Conservation (phyloP, 2,113 vertebrate species). For the Egretta garzetta region DNA sequence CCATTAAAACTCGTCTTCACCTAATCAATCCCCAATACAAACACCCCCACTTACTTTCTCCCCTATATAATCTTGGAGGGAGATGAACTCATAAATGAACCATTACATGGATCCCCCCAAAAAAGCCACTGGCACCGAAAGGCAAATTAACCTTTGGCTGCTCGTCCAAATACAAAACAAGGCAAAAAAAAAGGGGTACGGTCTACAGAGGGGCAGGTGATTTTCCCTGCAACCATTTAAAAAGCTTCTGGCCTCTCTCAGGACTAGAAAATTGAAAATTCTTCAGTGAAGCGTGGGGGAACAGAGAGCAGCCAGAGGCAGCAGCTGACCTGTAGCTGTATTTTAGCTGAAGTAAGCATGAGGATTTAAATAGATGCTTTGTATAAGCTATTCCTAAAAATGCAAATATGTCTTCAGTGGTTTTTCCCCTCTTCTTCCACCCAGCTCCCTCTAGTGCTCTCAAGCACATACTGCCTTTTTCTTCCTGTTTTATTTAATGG, state of each 20-base stretch:
- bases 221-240: not conserved
- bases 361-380: conserved; percentile 9
- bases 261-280: not conserved
- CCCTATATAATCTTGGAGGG: accelerated
- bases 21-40: not conserved
- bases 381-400: not conserved
- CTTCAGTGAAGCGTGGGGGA: not conserved
- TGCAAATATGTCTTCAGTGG: not conserved
- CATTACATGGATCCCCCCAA: not conserved
- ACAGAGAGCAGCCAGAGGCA: not conserved
- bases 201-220: accelerated
- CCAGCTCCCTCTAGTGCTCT: conserved; percentile 53
- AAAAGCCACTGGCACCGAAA: not conserved
- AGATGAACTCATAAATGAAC: not conserved
- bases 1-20: not conserved
- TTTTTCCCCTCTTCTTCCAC: not conserved
- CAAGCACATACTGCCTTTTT: not conserved
- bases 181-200: not conserved
- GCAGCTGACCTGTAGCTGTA: not conserved
- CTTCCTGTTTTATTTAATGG: not conserved
- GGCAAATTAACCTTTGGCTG: not conserved
- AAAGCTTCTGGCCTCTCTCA: not conserved
- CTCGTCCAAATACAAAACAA: not conserved
- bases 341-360: not conserved
- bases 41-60: not conserved